These are phyloP conservation scores for Incurvaria masculella DNA, from an alignment of 2,888 invertebrate genomes.

Conservation along the genomic window DNA sequence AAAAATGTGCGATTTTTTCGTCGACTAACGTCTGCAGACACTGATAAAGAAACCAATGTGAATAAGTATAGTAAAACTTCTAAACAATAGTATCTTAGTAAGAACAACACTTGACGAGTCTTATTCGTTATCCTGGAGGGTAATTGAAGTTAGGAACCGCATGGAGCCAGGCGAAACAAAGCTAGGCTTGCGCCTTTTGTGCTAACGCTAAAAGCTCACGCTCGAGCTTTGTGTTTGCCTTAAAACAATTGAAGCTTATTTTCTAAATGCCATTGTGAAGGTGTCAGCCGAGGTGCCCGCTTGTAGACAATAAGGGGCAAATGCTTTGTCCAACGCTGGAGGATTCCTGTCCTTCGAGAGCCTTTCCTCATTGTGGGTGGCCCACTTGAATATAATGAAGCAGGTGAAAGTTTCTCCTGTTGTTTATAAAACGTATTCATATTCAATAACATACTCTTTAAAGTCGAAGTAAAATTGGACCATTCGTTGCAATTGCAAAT, in stretches of 20 bases:
- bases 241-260: background rate
- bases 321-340: background rate
- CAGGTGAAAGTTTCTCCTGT: background rate
- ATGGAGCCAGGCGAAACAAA: background rate
- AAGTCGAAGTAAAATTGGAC: background rate
- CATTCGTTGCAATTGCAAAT: too few species aligned
- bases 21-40: too few species aligned
- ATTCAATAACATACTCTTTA: too few species aligned
- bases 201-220: background rate
- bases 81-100: too few species aligned
- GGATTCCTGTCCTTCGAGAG: background rate
- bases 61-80: too few species aligned
- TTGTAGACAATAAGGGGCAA: background rate
- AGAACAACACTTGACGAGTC: too few species aligned
- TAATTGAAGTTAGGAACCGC: background rate
- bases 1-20: too few species aligned
- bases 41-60: too few species aligned
- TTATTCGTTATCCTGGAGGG: background rate
- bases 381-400: background rate
- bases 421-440: too few species aligned
- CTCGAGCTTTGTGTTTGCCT: background rate
- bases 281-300: background rate
- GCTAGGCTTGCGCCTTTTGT: background rate
- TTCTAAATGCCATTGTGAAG: background rate
- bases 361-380: background rate